phyloP scores from a whole-genome alignment of 2,797 vertebrate species.

The Cichlasoma orientale region DNA sequence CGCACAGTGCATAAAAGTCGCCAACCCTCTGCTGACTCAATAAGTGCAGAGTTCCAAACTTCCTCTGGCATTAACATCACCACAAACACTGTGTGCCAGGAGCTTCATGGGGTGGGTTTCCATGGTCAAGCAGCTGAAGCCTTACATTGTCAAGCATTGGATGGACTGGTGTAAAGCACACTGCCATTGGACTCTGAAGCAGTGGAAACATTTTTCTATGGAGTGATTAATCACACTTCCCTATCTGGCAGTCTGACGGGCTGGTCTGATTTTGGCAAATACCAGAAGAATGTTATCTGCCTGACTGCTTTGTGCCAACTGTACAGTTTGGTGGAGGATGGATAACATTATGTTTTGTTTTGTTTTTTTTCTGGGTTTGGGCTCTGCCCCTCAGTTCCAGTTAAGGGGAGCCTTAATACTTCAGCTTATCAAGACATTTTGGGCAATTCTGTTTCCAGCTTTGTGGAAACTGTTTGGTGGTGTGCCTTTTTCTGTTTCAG shows the following conservation, averaged over 20 bases:
- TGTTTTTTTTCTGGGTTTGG: not conserved
- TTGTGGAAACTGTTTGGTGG: not conserved
- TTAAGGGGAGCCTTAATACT: not conserved
- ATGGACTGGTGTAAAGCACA: not conserved
- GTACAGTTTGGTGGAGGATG: not conserved
- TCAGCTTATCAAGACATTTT: not conserved
- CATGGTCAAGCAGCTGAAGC: not conserved
- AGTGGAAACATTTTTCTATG: not conserved
- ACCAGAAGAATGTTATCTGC: not conserved
- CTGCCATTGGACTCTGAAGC: rapidly evolving
- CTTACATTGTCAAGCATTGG: not conserved
- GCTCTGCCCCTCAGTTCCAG: not conserved
- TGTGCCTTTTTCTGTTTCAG: not conserved
- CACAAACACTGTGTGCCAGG: not conserved
- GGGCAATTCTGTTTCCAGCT: not conserved
- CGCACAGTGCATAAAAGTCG: no score
- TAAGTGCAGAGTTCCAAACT: not conserved
- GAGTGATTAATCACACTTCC: not conserved
- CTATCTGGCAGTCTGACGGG: not conserved
- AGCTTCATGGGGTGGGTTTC: not conserved
- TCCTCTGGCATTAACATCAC: not conserved
- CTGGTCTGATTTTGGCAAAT: not conserved
- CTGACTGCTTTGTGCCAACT: not conserved
- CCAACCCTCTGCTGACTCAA: not conserved
- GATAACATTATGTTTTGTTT: not conserved